Percentiles rank a stretch among this genome's conserved stretches.
Evolutionary conservation across 1,140 invertebrate genomes (phyloP).

Genomic region (Scaptomyza hsui): DNA sequence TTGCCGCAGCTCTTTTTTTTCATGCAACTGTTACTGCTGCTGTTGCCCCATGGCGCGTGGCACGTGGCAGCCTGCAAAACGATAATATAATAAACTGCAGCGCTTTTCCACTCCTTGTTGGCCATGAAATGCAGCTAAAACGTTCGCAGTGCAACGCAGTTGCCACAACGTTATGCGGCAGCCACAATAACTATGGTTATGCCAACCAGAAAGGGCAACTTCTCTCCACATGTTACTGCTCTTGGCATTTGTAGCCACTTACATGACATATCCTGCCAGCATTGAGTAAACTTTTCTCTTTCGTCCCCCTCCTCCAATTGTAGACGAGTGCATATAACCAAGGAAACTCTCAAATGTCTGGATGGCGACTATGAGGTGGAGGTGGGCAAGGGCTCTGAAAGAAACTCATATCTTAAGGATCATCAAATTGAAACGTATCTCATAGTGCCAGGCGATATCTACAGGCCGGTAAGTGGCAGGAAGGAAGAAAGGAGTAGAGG

Average conservation of each 20-base stretch:
- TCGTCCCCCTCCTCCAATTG: background rate
- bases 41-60: conserved; percentile 16
- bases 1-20: conserved; percentile 4
- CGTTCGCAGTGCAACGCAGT: background rate
- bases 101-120: background rate
- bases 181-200: conserved; percentile 20
- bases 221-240: conserved; percentile 20
- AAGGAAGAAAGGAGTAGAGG: background rate
- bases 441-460: conserved; percentile 91
- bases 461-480: conserved; percentile 86
- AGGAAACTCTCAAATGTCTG: conserved; percentile 93
- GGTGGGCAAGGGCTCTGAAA: conserved; percentile 91
- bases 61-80: conserved; percentile 29
- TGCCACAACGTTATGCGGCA: conserved; percentile 23
- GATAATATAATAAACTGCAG: conserved; percentile 56
- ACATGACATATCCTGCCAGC: background rate
- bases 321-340: conserved; percentile 97
- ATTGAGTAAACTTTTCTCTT: conserved; percentile 4
- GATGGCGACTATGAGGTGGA: conserved; percentile 95
- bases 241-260: background rate
- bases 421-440: conserved; percentile 97
- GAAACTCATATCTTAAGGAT: conserved; percentile 94
- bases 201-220: conserved; percentile 16
- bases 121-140: background rate
- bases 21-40: background rate